Evolutionary conservation across 2,113 vertebrate species (phyloP).

Genomic region (Nycticorax nycticorax): DNA sequence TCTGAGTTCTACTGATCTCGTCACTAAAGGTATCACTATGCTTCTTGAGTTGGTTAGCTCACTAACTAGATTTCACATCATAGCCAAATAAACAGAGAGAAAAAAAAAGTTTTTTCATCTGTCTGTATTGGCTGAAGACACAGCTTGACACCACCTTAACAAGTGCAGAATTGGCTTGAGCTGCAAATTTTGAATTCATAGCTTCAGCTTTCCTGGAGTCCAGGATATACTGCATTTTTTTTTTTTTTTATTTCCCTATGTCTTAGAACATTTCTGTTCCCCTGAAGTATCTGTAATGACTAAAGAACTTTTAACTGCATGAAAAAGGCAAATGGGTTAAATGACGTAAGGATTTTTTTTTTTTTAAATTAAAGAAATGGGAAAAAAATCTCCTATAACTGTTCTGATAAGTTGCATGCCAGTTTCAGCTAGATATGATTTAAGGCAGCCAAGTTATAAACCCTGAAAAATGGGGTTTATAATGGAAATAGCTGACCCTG

Average conservation of each 20-base stretch:
- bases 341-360: neutral
- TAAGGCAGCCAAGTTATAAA: conserved; percentile 38
- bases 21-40: neutral
- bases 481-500: conserved; percentile 56
- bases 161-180: neutral
- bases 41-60: neutral
- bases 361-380: neutral
- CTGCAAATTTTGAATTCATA: neutral
- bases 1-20: neutral
- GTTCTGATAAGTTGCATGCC: neutral
- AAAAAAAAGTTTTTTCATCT: neutral
- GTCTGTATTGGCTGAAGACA: neutral
- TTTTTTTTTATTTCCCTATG: neutral
- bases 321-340: neutral
- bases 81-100: neutral
- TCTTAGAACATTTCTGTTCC: neutral
- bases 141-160: neutral
- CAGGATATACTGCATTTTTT: neutral
- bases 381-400: neutral
- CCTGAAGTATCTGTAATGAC: neutral
- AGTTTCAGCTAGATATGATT: conserved; percentile 7
- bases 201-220: neutral
- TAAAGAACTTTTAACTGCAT: neutral
- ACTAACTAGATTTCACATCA: neutral
- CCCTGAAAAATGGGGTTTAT: conserved; percentile 46